Evolutionary conservation across 1,140 invertebrate species (phyloP), one percentile per base, ranked within the genome.

Genomic region (Phymastichus coffea): DNA sequence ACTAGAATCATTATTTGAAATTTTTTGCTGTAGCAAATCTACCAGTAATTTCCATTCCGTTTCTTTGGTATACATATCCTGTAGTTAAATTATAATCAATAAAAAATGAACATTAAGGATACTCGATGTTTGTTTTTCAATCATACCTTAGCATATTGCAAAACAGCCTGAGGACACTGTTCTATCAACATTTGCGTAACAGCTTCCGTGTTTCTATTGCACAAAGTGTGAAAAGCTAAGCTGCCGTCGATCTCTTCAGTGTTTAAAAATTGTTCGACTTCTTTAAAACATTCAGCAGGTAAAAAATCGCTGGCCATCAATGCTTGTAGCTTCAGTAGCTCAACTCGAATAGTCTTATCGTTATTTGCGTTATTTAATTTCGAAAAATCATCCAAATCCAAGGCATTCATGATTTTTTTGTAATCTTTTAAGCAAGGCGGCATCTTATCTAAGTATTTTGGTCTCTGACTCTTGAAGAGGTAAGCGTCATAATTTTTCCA

Each of bases 121-220:
- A 54, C 17, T 19, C 25, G 10, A n/a, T 23, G 25, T 38, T 23
- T 12, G 4, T n/a, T 28, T 37, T 14, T 3, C 35, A n/a, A 37
- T 56, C n/a, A 66, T 76, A 85, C 84, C 76, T 85, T 84, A 3
- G 80, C 81, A 67, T 82, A 86, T 26, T 82, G 79, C 19, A 84
- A 59, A n/a, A 84, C 58, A 63, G 81, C 82, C 55, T 83, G 82
- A 2, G 84, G 83, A 64, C 83, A 85, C 14, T 78, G 72, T 2
- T 84, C 77, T 28, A 83, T 70, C 7, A 86, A 53, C 37, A 82
- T 59, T 25, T 64, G 43, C 1, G 77, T 77, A 15, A 66, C 69
- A 15, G 66, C 49, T 33, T 75, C 74, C 0, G 58, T 68, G 60
- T 76, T 66, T 20, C 63, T 58, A 33, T 65, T 64, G 37, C 77